phyloP scores from a whole-genome alignment of 30 jellyfish, hydroid and myxozoan genomes.

The Mastigias papua region DNA sequence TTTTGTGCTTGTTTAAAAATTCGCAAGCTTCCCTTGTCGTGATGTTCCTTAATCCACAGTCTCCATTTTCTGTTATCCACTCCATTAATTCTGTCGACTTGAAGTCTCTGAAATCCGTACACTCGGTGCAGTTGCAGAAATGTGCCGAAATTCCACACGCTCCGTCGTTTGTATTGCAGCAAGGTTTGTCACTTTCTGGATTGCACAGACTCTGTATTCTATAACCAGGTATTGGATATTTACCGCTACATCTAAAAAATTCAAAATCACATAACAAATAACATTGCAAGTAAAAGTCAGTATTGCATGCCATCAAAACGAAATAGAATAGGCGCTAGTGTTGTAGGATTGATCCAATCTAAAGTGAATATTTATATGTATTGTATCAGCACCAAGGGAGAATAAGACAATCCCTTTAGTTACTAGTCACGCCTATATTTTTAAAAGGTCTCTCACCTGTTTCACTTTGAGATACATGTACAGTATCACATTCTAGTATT shows the following conservation, averaged over 20 bases:
- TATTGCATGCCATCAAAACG: no score
- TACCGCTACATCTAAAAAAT: constrained; percentile 74
- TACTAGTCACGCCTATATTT: no score
- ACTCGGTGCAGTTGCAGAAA: constrained; percentile 74
- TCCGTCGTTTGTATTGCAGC: constrained; percentile 86
- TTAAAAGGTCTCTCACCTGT: no score
- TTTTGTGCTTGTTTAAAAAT: constrained; percentile 37
- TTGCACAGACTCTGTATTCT: constrained; percentile 89
- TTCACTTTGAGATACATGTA: no score
- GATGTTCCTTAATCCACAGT: constrained; percentile 64
- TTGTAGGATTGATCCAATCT: no score
- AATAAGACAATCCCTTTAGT: no score
- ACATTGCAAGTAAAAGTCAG: no score
- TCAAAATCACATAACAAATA: no score
- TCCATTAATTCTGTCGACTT: constrained; percentile 81
- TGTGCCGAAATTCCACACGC: constrained; percentile 75
- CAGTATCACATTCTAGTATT: no score
- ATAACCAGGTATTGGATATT: constrained; percentile 72
- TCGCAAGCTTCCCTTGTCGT: constrained; percentile 76
- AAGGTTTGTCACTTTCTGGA: constrained; percentile 86
- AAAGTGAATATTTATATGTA: no score
- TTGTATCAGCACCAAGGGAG: no score
- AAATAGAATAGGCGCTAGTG: no score
- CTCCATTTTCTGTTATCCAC: constrained; percentile 71
- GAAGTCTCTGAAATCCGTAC: constrained; percentile 83